Percentiles rank a stretch among this genome's conserved stretches.
These are phyloP conservation scores for Nymphalis io DNA, from an alignment of 1,140 invertebrate species.

Conservation along the genomic window DNA sequence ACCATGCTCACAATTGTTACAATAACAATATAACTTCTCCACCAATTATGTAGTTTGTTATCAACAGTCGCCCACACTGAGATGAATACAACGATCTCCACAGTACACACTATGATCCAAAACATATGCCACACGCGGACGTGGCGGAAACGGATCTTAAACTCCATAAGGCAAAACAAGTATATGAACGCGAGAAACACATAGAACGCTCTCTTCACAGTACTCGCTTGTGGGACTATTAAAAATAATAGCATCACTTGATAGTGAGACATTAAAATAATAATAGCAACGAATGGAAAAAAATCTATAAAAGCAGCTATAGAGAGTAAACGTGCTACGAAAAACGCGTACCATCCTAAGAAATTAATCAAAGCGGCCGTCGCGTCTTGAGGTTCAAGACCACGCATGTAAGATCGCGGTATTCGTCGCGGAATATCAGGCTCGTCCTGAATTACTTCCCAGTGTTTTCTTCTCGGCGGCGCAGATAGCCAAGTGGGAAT, in stretches of 20 bases:
- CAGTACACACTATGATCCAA: constrained; percentile 84
- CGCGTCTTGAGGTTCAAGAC: constrained; percentile 86
- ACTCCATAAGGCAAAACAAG: constrained; percentile 87
- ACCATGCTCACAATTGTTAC: constrained; percentile 77
- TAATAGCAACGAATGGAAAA: constrained; percentile 82
- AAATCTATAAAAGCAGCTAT: constrained; percentile 86
- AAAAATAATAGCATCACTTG: constrained; percentile 82
- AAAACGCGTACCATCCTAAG: constrained; percentile 87
- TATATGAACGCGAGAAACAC: constrained; percentile 86
- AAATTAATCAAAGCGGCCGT: constrained; percentile 84
- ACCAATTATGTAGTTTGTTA: constrained; percentile 82
- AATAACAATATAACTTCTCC: constrained; percentile 81
- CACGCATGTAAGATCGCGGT: constrained; percentile 70
- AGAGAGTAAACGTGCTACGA: constrained; percentile 84
- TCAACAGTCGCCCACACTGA: constrained; percentile 83
- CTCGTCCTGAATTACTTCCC: constrained; percentile 64
- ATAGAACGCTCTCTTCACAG: constrained; percentile 81
- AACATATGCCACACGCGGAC: constrained; percentile 84
- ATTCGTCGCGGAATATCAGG: constrained; percentile 63
- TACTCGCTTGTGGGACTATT: constrained; percentile 82
- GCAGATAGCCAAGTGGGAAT: constrained; percentile 70
- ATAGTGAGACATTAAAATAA: constrained; percentile 83
- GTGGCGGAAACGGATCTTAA: constrained; percentile 87
- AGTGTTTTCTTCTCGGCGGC: constrained; percentile 63
- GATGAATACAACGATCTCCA: constrained; percentile 85